Base-by-base conservation (phyloP, 2,113 vertebrate genomes). In the Vulpes ferrilata region DNA sequence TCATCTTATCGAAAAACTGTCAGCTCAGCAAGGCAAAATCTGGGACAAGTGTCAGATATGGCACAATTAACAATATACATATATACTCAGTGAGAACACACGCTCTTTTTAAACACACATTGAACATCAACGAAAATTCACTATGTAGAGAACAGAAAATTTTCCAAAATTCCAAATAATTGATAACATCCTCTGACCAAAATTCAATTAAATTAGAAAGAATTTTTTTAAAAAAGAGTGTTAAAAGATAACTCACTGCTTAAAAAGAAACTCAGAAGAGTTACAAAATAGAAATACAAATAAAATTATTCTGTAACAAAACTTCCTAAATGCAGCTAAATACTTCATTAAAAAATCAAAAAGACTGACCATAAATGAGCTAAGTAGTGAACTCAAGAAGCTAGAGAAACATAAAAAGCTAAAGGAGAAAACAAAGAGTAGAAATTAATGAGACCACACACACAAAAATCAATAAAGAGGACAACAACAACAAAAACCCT, bases 401-500 rank as follows among this genome's bases (percentile, higher is more conserved):
- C 65, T 20, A 69, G 79, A 59, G 82, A 55, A 88, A n/a, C 11
- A 69, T 62, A 82, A 82, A 87, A 74, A 95, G 32, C 22, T 17
- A 59, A 48, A 65, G 48, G 74, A 67, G 8, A 35, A 57, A 64
- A 82, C 38, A 71, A 81, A 55, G 20, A 83, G 7, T 35, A 79
- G 64, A 71, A 84, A 53, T 67, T 35, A 82, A 87, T 35, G 7
- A 87, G 20, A 22, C 51, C 30, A 55, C 20, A n/a, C 25, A 64
- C 48, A 76, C 88, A n/a, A 96, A 91, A 65, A 74, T 73, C 55
- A 81, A 67, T 65, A 73, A 73, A 79, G 32, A 90, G 20, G 83
- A 19, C 11, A 48, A 25, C 74, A 43, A 60, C 17, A 48, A 76
- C 2, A 9, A 51, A 59, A 90, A 57, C 16, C 5, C 43, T 48